phyloP scores from a whole-genome alignment of 2,797 vertebrate genomes.

The Propithecus deckenii region DNA sequence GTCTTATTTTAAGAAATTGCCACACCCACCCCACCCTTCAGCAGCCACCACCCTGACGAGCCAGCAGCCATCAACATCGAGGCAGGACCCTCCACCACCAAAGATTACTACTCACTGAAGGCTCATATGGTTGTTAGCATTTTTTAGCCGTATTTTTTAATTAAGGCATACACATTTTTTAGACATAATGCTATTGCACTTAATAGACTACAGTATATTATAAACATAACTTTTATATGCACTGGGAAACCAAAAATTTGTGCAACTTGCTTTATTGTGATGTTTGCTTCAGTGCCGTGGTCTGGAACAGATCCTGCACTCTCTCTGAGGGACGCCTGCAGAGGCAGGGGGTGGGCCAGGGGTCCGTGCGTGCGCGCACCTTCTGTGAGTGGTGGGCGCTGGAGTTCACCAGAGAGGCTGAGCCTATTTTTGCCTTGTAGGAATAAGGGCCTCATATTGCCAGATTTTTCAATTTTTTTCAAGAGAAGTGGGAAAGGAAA shows the following conservation, averaged over 20 bases:
- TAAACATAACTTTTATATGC: neutral
- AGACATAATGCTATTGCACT: neutral
- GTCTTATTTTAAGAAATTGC: neutral
- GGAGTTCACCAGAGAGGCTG: neutral
- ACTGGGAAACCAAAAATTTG: neutral
- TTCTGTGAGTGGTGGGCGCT: neutral
- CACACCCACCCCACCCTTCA: neutral
- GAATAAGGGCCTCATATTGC: neutral
- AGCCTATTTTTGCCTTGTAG: neutral
- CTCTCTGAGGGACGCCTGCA: neutral
- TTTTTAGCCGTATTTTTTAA: neutral
- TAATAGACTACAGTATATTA: neutral
- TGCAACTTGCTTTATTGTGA: neutral
- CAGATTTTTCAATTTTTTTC: neutral
- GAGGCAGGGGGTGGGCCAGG: neutral
- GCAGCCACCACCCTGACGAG: neutral
- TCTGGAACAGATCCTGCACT: neutral
- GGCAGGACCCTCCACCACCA: neutral
- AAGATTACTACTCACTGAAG: neutral
- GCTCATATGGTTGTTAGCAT: neutral
- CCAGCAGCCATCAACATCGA: neutral
- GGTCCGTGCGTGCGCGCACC: rapidly evolving
- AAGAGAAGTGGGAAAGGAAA: slow-evolving; percentile 37
- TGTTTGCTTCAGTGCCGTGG: too few relatives aligned
- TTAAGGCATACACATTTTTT: neutral